phyloP scores from a whole-genome alignment of 2,888 invertebrate genomes.

The Campoletis raptor region DNA sequence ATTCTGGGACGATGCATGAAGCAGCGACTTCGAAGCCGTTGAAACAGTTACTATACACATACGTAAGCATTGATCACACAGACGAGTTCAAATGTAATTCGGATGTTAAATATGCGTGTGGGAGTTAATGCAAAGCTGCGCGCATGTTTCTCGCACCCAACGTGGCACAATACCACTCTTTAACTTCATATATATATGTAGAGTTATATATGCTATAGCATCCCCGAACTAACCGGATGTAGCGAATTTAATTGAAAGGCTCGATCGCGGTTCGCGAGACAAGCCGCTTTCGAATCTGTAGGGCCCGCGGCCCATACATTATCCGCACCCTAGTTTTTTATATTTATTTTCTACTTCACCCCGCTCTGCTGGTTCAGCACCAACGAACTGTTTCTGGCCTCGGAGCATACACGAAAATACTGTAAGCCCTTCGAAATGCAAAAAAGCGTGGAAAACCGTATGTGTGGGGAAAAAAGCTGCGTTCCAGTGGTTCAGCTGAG shows the following conservation, averaged over 20 bases:
- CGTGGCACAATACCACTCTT: conserved; percentile 66
- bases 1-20: conserved; percentile 42
- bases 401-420: conserved; percentile 28
- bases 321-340: conserved; percentile 12
- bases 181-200: conserved; percentile 61
- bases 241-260: conserved; percentile 76
- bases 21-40: conserved; percentile 30
- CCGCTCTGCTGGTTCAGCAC: conserved; percentile 31
- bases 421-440: conserved; percentile 27
- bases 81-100: conserved; percentile 64
- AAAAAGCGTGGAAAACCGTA: conserved; percentile 61
- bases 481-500: conserved; percentile 48
- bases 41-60: conserved; percentile 3
- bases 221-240: conserved; percentile 61
- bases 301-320: conserved; percentile 69
- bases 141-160: conserved; percentile 50
- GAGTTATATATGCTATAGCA: neutral
- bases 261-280: conserved; percentile 74
- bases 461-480: conserved; percentile 35
- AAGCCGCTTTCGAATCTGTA: conserved; percentile 67
- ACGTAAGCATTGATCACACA: conserved; percentile 52
- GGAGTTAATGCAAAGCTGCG: conserved; percentile 65
- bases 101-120: conserved; percentile 46
- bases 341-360: conserved; percentile 52
- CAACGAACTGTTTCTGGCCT: conserved; percentile 41